A percentile compares a stretch with the other conserved stretches of the same genome.
phyloP scores from a whole-genome alignment of 2,113 vertebrate genomes.

The Notothenia rossii region DNA sequence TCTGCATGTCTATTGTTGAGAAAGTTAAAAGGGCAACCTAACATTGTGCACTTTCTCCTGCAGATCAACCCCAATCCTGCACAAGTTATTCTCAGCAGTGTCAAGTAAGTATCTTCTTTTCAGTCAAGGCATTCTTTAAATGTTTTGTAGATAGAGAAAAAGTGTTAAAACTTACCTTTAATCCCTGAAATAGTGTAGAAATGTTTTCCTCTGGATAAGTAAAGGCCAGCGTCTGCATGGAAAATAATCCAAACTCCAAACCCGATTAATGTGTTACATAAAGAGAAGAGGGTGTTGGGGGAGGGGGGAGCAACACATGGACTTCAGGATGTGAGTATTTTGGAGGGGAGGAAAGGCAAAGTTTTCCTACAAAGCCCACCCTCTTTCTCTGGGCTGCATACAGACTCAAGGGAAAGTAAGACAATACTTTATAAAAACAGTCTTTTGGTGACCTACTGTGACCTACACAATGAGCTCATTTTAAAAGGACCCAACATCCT shows the following conservation, averaged over 20 bases:
- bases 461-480: neutral
- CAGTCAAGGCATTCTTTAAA: neutral
- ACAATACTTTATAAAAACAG: neutral
- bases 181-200: conserved; percentile 4
- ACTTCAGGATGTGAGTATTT: conserved; percentile 5
- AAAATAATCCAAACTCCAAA: conserved; percentile 35
- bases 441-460: neutral
- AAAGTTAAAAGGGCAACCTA: neutral
- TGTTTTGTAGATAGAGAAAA: neutral
- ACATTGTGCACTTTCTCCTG: neutral
- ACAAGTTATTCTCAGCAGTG: neutral
- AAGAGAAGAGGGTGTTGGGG: conserved; percentile 17
- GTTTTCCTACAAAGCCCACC: neutral
- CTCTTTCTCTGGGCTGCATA: neutral
- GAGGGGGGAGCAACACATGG: conserved; percentile 22
- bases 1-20: neutral
- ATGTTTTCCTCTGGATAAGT: neutral
- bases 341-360: conserved; percentile 3
- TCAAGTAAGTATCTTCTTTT: neutral
- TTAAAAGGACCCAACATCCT: too few species aligned
- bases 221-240: neutral
- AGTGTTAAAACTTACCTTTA: conserved; percentile 46
- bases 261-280: conserved; percentile 51
- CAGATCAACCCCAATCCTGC: neutral
- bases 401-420: neutral